phyloP scores from a whole-genome alignment of 2,113 vertebrate genomes.

The Prionailurus viverrinus region DNA sequence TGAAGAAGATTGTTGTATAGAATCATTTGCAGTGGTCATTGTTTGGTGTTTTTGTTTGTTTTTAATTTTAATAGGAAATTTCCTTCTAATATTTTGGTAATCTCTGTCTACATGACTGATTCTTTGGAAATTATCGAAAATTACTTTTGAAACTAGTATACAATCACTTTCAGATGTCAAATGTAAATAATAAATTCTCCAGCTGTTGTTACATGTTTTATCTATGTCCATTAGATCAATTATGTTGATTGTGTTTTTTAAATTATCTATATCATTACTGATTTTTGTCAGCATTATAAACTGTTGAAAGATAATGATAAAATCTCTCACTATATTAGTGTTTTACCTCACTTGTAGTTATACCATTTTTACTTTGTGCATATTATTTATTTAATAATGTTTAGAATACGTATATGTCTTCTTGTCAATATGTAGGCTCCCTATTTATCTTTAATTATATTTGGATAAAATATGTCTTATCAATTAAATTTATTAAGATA shows the following conservation, averaged over 20 bases:
- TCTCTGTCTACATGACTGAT: background rate
- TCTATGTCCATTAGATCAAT: background rate
- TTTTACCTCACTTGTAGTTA: background rate
- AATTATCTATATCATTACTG: background rate
- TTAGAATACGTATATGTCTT: background rate
- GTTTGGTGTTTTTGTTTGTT: background rate
- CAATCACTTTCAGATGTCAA: background rate
- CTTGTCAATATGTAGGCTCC: background rate
- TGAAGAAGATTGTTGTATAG: background rate
- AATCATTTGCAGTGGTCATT: background rate
- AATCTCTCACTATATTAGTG: background rate
- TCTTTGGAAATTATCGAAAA: background rate
- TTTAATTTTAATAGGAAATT: background rate
- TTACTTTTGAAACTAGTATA: background rate
- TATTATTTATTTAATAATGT: background rate
- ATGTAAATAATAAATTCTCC: background rate
- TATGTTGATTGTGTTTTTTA: background rate
- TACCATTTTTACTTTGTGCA: background rate
- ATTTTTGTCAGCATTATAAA: background rate
- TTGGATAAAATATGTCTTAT: background rate
- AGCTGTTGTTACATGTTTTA: background rate
- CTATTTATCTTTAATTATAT: background rate
- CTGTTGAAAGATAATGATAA: background rate
- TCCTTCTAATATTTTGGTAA: background rate
- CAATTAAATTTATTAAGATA: background rate